These are phyloP conservation scores for western clawed frog (Xenopus tropicalis) DNA, from an alignment of 2,113 vertebrate genomes.

Conservation along the genomic window UCB_Xtro_10.0 CM004445.2:85601501-85602000, in stretches of 20 bases:
- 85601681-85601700: background rate
- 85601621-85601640: slow-evolving; percentile 7
- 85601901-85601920: slow-evolving; percentile 38
- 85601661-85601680: slow-evolving; percentile 11
- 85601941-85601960: slow-evolving; percentile 26
- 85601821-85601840: slow-evolving; percentile 32
- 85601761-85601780: slow-evolving; percentile 24
- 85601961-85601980: slow-evolving; percentile 37
- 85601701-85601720: no score
- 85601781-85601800: slow-evolving; percentile 38
- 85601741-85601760: slow-evolving; percentile 10
- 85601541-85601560: no score
- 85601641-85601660: slow-evolving; percentile 1
- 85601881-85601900: slow-evolving; percentile 36
- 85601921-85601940: slow-evolving; percentile 42
- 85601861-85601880: slow-evolving; percentile 19
- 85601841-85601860: slow-evolving; percentile 40
- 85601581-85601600: background rate
- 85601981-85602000: slow-evolving; percentile 32
- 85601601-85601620: background rate
- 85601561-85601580: no score
- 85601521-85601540: no score
- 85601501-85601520: no score
- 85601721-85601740: background rate
- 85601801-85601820: slow-evolving; percentile 30